Evolutionary conservation across 1,140 invertebrate species (phyloP), one percentile per base, ranked within the genome.

Genomic region (Drosophila albomicans): DNA sequence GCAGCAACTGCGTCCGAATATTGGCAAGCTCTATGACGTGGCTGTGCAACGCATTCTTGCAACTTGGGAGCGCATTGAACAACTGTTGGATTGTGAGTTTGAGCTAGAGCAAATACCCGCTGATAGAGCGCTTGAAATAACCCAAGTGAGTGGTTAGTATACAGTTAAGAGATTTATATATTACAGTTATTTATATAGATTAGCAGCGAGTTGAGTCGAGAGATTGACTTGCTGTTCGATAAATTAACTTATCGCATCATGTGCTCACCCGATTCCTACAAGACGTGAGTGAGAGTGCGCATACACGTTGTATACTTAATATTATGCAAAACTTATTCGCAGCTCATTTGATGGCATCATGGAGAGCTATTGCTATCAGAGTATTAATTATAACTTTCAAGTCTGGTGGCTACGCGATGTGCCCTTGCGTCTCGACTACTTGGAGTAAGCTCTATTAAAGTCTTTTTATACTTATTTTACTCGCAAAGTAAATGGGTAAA

Each of bases 371-470:
- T 81, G 64, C 49, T 91, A 82, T 16, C 28, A 65, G 5, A 59
- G 64, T 25, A 15, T 25, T 0, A 74, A 86, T 5, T 92, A 68
- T n/a, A 58, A 75, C 3, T 45, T 79, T 8, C 75, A 92, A 54
- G 48, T 92, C 13, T 92, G 91, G 91, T 75, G 81, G 25, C 30
- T 92, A 2, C 63, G 75, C 25, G 78, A 92, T 76, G 79, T 91
- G 0, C 81, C 91, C 0, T 68, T 91, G 38, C 62, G 77, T 4
- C 82, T 91, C 35, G 3, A 70, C 3, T 69, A 70, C 16, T 20
- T 91, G 45, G 72, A 80, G 90, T 91, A 61, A 70, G 75, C 35
- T 10, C 1, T 32, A 32, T 32, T 32, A 32, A 6, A 32, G 5
- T 32, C 30, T 32, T 32, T 32, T 25, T 25, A 25, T 25, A 25